A percentile compares a stretch with the other conserved stretches of the same genome.
These are phyloP conservation scores for Lepidostoma basale DNA, from an alignment of 1,140 invertebrate species.

Conservation along the genomic window DNA sequence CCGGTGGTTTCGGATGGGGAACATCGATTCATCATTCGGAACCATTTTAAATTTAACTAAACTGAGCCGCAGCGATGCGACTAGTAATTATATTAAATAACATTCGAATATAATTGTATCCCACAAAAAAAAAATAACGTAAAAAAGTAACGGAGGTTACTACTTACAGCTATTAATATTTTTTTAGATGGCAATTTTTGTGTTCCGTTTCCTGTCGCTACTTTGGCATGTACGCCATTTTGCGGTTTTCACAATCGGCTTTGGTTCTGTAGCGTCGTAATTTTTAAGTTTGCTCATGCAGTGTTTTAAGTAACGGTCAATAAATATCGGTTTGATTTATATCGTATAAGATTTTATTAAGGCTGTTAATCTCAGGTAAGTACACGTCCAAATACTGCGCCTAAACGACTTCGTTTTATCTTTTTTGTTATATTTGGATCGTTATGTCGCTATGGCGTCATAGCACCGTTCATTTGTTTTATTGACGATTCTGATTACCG, in stretches of 20 bases:
- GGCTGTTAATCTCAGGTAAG: constrained; percentile 6
- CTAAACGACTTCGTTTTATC: constrained; percentile 20
- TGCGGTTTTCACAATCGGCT: constrained; percentile 24
- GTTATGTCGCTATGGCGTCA: constrained; percentile 37
- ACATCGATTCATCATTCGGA: too few relatives aligned
- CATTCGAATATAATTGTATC: too few relatives aligned
- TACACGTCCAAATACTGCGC: too few relatives aligned
- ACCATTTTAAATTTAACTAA: too few relatives aligned
- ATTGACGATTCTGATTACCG: constrained; percentile 7
- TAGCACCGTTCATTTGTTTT: constrained; percentile 26
- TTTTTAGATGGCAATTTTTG: background rate
- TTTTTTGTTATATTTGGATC: constrained; percentile 17
- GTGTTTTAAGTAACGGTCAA: background rate
- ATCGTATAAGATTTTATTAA: constrained; percentile 14
- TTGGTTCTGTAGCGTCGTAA: constrained; percentile 10
- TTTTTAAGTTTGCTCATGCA: background rate
- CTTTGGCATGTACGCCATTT: constrained; percentile 28
- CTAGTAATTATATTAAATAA: too few relatives aligned
- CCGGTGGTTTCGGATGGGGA: too few relatives aligned
- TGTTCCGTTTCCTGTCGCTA: constrained; percentile 24
- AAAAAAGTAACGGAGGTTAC: too few relatives aligned
- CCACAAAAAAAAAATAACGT: too few relatives aligned
- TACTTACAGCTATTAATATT: too few relatives aligned
- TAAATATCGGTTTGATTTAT: background rate
- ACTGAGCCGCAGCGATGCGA: too few relatives aligned